Base-by-base conservation (phyloP, 2,888 invertebrate species). In the Caenorhabditis sinica region DNA sequence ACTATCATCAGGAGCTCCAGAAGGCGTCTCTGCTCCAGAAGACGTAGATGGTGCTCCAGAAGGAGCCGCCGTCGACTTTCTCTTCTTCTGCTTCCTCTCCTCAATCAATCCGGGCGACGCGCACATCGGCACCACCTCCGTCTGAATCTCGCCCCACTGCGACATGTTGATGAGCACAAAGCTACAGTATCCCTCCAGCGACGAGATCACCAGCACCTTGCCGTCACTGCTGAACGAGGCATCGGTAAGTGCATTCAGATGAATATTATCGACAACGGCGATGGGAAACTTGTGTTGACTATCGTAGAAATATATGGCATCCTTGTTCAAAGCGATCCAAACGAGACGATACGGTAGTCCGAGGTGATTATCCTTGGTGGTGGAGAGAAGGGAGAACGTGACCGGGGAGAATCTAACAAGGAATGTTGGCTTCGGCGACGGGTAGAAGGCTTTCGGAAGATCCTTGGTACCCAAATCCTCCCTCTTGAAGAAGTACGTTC, bases 101-200 rank as follows among this genome's bases (percentile, higher is more conserved):
- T 85, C 84, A 25, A 85, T 77, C 56, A 85, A 28, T 2, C 45
- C 51, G n/a, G 84, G 84, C 13, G 84, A 81, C 0, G 56, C 36
- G 17, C 80, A 80, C 11, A 30, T n/a, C 13, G 84, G 80, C 17
- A 80, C 60, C n/a, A 56, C 28, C 1, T 83, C 71, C 2, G 61
- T 71, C 36, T 68, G 20, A 40, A 77, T 58, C 45, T 65, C 60
- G 49, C 89, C 89, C 86, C 88, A 87, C 51, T 76, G 61, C n/a
- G 86, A 79, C 20, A 88, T 9, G 17, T 92, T 94, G 93, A 97
- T 96, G n/a, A 95, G 95, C 28, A 96, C 94, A 71, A 97, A 94
- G 0, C 96, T 96, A 93, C 96, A 96, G 93, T 96, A 97, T 1
- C 97, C 97, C 94, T 97, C 97, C 0, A 96, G 96, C 17, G 97